phyloP scores from a whole-genome alignment of 2,888 invertebrate genomes.

The Galerucella pusilla region DNA sequence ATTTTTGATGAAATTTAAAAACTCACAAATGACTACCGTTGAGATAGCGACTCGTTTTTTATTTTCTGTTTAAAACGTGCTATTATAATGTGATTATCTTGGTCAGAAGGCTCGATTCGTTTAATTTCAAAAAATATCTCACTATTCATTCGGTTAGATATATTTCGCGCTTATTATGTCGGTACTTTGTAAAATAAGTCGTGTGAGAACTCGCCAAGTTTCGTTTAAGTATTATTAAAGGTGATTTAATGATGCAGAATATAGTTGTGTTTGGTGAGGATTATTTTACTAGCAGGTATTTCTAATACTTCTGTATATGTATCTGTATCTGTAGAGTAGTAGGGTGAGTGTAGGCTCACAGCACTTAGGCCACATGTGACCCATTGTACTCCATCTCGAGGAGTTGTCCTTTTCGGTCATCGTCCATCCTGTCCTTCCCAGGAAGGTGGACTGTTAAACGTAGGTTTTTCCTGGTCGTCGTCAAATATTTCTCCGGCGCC shows the following conservation, averaged over 20 bases:
- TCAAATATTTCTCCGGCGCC: no score
- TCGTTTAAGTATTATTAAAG: background rate
- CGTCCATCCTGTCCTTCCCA: no score
- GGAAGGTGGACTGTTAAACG: no score
- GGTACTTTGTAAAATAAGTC: background rate
- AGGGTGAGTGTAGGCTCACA: no score
- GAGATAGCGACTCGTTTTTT: constrained; percentile 47
- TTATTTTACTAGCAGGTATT: background rate
- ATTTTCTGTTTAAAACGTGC: constrained; percentile 50
- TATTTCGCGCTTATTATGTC: constrained; percentile 20
- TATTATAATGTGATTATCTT: constrained; percentile 57
- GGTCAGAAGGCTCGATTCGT: background rate
- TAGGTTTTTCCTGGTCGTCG: no score
- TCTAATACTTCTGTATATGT: no score
- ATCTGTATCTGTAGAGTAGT: no score
- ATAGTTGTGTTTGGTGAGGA: background rate
- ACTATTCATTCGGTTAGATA: constrained; percentile 7
- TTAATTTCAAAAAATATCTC: constrained; percentile 19
- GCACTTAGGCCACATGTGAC: no score
- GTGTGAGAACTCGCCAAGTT: background rate
- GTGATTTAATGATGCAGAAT: background rate
- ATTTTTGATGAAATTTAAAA: constrained; percentile 49
- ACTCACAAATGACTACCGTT: constrained; percentile 58
- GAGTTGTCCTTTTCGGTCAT: no score
- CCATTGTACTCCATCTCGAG: no score